phyloP scores from a whole-genome alignment of 2,113 vertebrate genomes.

The Fulmarus glacialis region DNA sequence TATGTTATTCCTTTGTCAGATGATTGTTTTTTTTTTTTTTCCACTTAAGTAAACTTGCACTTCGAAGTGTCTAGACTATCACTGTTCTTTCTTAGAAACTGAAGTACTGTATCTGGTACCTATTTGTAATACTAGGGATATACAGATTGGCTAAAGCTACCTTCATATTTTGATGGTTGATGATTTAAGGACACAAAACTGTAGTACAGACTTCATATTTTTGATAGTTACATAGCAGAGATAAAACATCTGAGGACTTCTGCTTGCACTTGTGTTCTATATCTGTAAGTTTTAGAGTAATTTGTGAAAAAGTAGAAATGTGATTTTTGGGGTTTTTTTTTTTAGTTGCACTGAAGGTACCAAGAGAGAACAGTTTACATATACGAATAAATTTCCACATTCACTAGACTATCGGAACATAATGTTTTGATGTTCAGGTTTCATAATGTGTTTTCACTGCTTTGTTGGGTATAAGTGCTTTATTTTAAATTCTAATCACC shows the following conservation, averaged over 20 bases:
- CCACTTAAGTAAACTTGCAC: neutral
- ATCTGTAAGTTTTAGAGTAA: neutral
- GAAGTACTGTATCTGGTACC: neutral
- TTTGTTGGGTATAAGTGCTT: neutral
- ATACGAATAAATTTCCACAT: neutral
- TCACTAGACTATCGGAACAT: neutral
- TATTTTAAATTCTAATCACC: slow-evolving; percentile 29
- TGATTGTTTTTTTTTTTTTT: neutral
- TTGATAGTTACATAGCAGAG: neutral
- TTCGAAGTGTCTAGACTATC: neutral
- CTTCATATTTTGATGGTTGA: neutral
- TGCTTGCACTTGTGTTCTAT: slow-evolving; percentile 1
- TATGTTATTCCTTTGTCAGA: neutral
- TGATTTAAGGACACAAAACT: neutral
- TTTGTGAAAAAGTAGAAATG: neutral
- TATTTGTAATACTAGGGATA: neutral
- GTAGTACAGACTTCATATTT: neutral
- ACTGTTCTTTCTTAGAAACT: neutral
- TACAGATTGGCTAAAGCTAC: neutral
- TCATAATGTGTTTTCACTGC: neutral
- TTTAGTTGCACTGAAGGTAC: neutral
- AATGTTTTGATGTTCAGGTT: neutral
- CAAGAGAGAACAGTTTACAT: neutral
- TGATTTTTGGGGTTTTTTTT: neutral
- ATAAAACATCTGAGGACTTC: neutral